Evolutionary conservation across 2,113 vertebrate species (phyloP).

Genomic region (Amazona vittata): DNA sequence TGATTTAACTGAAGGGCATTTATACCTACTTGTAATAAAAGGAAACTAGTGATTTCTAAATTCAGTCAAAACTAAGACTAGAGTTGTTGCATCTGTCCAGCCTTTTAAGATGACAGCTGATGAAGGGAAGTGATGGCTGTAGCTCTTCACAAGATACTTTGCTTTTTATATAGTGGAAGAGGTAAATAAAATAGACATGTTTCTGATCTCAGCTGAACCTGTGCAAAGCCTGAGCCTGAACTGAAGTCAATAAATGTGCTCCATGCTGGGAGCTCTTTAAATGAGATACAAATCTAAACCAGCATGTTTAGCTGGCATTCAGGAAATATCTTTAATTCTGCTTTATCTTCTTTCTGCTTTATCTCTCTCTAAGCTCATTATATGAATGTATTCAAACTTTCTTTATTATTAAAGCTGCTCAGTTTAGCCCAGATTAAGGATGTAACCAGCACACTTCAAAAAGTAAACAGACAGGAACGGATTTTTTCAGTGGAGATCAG

Average conservation of each 20-base stretch:
- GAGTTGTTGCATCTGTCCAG: neutral
- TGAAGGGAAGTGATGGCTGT: neutral
- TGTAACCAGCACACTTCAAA: slow-evolving; percentile 28
- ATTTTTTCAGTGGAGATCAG: slow-evolving; percentile 2
- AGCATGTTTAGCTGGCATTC: slow-evolving; percentile 30
- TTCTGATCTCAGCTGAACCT: slow-evolving; percentile 15
- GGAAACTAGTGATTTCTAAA: neutral
- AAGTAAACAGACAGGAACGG: slow-evolving; percentile 41
- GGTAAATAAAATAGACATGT: neutral
- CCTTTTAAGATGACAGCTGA: neutral
- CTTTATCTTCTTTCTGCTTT: slow-evolving; percentile 62
- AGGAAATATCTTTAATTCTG: slow-evolving; percentile 57
- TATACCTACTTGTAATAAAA: neutral
- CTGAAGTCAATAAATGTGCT: neutral
- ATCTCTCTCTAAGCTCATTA: slow-evolving; percentile 63
- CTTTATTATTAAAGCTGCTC: slow-evolving; percentile 50
- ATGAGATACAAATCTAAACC: slow-evolving; percentile 42
- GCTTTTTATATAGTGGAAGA: neutral
- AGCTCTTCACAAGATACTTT: neutral
- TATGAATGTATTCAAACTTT: slow-evolving; percentile 54
- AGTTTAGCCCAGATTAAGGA: slow-evolving; percentile 58
- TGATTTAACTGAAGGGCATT: neutral
- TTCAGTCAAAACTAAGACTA: neutral
- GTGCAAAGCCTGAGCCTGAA: neutral
- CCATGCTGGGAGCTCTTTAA: slow-evolving; percentile 23